Evolutionary conservation across 2,797 vertebrate genomes (phyloP).

Genomic region (Enteromius mattozi): DNA sequence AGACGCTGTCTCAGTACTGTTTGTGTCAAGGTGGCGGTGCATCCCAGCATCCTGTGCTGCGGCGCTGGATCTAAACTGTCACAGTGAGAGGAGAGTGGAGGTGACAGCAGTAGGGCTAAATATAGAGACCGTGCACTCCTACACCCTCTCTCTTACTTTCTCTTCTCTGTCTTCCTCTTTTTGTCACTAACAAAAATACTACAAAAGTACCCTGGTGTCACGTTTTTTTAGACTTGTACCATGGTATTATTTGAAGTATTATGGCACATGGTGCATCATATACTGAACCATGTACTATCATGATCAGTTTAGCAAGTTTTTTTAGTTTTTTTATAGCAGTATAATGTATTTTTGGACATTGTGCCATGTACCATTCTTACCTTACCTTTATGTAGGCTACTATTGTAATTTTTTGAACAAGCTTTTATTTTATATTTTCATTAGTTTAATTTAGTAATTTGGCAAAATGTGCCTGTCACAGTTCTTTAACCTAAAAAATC

Average conservation of each 20-base stretch:
- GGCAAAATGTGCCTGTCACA: background rate
- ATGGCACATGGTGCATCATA: background rate
- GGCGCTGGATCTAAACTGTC: slow-evolving; percentile 75
- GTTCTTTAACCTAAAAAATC: background rate
- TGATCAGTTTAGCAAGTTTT: no score
- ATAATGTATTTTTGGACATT: background rate
- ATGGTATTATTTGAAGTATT: background rate
- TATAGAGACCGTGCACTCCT: slow-evolving; percentile 76
- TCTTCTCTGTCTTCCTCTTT: slow-evolving; percentile 62
- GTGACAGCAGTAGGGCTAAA: slow-evolving; percentile 81
- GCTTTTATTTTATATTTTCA: background rate
- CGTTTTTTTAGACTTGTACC: background rate
- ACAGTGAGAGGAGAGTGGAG: slow-evolving; percentile 78
- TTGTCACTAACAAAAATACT: slow-evolving; percentile 13
- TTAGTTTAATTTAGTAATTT: background rate
- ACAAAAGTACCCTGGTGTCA: slow-evolving; percentile 1
- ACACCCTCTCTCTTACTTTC: slow-evolving; percentile 63
- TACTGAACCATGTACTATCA: background rate
- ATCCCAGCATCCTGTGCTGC: slow-evolving; percentile 77
- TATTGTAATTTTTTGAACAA: no score
- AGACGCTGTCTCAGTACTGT: slow-evolving; percentile 62
- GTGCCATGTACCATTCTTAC: background rate
- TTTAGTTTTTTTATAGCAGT: background rate
- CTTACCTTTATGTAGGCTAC: background rate
- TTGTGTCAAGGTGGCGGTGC: slow-evolving; percentile 62